A percentile compares a stretch with the other conserved stretches of the same genome.
Conservation (phyloP, 30 jellyfish, hydroid and myxozoan species). For the Pseudorhiza aurosa region DNA sequence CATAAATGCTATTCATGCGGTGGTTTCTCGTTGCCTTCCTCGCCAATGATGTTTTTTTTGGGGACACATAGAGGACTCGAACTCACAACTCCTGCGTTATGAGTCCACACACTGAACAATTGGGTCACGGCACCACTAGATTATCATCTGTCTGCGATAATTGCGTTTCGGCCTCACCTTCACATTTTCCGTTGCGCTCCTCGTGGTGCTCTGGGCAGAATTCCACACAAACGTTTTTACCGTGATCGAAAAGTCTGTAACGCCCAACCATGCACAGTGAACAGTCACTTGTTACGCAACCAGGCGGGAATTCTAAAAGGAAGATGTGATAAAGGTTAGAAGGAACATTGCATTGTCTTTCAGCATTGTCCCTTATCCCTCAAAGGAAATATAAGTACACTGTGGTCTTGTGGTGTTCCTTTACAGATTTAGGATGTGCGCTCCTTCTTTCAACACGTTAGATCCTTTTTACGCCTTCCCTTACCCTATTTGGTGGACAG, state of each 20-base stretch:
- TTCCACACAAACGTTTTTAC: slow-evolving; percentile 12
- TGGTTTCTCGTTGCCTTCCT: too few relatives aligned
- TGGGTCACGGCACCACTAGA: background rate
- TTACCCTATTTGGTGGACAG: too few relatives aligned
- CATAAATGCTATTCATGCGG: too few relatives aligned
- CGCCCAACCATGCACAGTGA: slow-evolving; percentile 7
- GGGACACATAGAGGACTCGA: too few relatives aligned
- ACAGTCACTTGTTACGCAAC: slow-evolving; percentile 28
- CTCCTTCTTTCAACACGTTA: too few relatives aligned
- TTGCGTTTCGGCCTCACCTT: slow-evolving; percentile 6
- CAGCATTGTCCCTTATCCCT: too few relatives aligned
- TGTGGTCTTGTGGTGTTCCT: too few relatives aligned
- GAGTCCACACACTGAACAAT: background rate
- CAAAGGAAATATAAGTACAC: too few relatives aligned
- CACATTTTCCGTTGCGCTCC: slow-evolving; percentile 17
- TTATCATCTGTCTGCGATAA: background rate
- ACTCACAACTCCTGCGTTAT: too few relatives aligned
- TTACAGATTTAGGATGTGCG: too few relatives aligned
- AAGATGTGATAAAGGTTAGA: background rate
- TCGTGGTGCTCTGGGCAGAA: slow-evolving; percentile 16
- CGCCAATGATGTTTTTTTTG: too few relatives aligned
- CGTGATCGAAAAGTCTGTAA: slow-evolving; percentile 14
- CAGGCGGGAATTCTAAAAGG: slow-evolving; percentile 19
- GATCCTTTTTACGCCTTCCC: too few relatives aligned
- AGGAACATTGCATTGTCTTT: background rate